Base-by-base conservation (phyloP, 1,140 invertebrate genomes). In the Drosophila paulistorum region DNA sequence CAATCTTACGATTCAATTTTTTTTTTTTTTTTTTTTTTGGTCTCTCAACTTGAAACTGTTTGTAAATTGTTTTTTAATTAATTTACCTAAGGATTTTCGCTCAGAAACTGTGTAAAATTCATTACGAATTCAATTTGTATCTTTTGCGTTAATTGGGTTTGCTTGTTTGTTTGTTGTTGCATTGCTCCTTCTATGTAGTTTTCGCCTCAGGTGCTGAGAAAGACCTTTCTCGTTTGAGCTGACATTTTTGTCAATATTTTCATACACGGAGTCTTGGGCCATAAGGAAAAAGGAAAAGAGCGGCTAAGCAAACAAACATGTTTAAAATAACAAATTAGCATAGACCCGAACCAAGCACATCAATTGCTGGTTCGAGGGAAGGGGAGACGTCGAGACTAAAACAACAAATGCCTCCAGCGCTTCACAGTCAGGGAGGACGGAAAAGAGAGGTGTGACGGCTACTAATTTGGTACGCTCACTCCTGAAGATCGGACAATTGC, bases 261-360 rank as follows among this genome's bases (percentile, higher is more conserved):
- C 65, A 64, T 64, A 76, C 68, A 68, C 75, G 67, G 68, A 75
- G 71, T 73, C 62, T 62, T 65, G 33, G 60, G 57, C 65, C 64
- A 55, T 45, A 55, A 48, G 39, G 45, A 33, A 45, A 20, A 23
- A 54, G 11, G 30, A 42, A 45, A 58, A 63, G 58, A 65, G 55
- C 35, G 63, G 41, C 54, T 73, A 39, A 71, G 80, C 77, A 89
- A 89, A 84, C 84, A 89, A 89, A 90, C 84, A 89, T 90, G 84
- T 74, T 89, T 90, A 89, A 89, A 89, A 84, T 89, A 89, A 89
- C 85, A 89, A 89, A 89, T 89, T 89, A 90, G 85, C 84, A 89
- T 89, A 89, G 85, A 78, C 77, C 55, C 61, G 64, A 65, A 77
- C 59, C 45, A 48, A 48, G 45, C 45, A 17, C 14, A 17, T 9